Evolutionary conservation across 2,888 invertebrate species (phyloP), one percentile per base, ranked within the genome.

Genomic region (Ethmia dodecea): DNA sequence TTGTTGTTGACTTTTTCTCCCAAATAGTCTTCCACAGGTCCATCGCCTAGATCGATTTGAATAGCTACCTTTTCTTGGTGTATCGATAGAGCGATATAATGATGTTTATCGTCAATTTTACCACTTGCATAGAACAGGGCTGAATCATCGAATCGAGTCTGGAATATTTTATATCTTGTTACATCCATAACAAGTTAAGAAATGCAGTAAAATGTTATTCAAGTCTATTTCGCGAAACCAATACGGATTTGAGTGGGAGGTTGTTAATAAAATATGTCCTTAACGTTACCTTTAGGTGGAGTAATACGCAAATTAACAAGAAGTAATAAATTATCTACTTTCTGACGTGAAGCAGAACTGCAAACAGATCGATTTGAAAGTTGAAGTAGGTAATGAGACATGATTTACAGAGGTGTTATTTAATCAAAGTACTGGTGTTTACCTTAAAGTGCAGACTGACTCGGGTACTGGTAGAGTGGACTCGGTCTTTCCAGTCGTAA

Each of bases 101-200:
- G 97, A 61, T 95, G 93, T 54, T 94, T 93, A 18, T 93, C 93
- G 36, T 93, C 92, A 31, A 94, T 94, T 63, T 96, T 96, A 12
- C 97, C 97, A 52, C 96, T 95, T 3, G 97, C 97, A 69, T 97
- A 97, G 67, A 97, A 94, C 41, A 98, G 74, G 2, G 94, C 95
- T 5, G 97, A 97, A 63, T 97, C 94, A 65, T 96, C 95, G 77
- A 95, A 94, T 54, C 92, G 90, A 5, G 97, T 97, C 91, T 95
- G 88, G 37, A 78, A 79, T 39, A 20, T 22, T 22, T 8, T 22
- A n/a, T 22, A 22, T n/a, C n/a, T 8, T 8, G n/a, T 22, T 22
- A 22, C n/a, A n/a, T n/a, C 22, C 22, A 22, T 22, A 22, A n/a
- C n/a, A 8, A 8, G 22, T 22, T 22, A 22, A 22, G n/a, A n/a